Evolutionary conservation across 2,797 vertebrate species (phyloP), one percentile per base, ranked within the genome.

Genomic region (Hippoglossus hippoglossus): DNA sequence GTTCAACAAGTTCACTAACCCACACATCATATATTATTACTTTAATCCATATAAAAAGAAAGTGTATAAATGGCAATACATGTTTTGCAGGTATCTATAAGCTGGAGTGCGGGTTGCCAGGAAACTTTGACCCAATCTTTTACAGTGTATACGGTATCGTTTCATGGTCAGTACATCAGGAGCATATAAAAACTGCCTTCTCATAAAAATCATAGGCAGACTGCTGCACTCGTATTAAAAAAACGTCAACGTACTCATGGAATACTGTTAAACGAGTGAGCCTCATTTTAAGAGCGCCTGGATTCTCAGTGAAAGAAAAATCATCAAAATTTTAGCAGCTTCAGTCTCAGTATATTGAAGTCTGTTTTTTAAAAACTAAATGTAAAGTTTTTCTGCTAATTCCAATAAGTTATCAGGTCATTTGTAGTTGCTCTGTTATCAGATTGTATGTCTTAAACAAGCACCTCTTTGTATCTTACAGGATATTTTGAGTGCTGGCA

Each of bases 391-490:
- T 56, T 56, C 2, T n/a, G 10, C 18, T 12, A 6, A 10, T 26
- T 34, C 8, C 8, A 56, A 12, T 13, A 5, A 41, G 15, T 41
- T 16, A 41, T 41, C 15, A 16, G 25, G 8, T 49, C 21, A 8
- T 59, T 62, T 70, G 63, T 63, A 44, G 5, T 44, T 44, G 41
- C 41, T 44, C 41, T 16, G 41, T 44, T 34, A 34, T 11, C 41
- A 44, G 4, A 44, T 44, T 15, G 0, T 2, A 13, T 13, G 15
- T 44, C 1, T 44, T 18, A 44, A 44, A 44, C 31, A 11, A 34
- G 31, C 41, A 44, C 41, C 41, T 44, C 41, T 44, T 44, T 44
- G 12, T 44, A 18, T 44, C 6, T 44, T 44, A 44, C 41, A 44
- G 41, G 15, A 44, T 44, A 13, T 44, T 44, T 16, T 44, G 15